phyloP scores from a whole-genome alignment of 37 sponge, comb jelly and placozoan species.

The Mnemiopsis leidyi region DNA sequence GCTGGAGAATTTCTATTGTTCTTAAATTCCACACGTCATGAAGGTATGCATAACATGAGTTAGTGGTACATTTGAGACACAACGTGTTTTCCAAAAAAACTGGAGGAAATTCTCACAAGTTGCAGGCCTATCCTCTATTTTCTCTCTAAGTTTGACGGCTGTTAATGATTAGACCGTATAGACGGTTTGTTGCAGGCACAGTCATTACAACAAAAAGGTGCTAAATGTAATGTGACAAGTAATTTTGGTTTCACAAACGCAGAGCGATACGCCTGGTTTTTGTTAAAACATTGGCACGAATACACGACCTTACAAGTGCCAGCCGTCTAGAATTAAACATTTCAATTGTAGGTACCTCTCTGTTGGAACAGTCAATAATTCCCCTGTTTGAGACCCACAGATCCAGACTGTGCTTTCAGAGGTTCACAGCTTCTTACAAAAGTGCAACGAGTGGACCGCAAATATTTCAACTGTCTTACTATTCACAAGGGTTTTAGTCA shows the following conservation, averaged over 20 bases:
- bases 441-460: neutral
- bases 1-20: neutral
- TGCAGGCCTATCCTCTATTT: no score
- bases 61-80: no score
- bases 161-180: neutral
- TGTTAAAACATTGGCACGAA: neutral
- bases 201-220: neutral
- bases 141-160: no score
- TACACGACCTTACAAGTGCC: neutral
- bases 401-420: neutral
- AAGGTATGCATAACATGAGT: no score
- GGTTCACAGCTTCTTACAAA: neutral
- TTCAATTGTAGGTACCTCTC: neutral
- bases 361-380: no score
- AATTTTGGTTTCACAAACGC: neutral
- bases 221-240: neutral
- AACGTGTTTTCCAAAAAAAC: no score
- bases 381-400: neutral
- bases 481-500: neutral
- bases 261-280: neutral
- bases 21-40: neutral
- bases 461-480: neutral
- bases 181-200: neutral
- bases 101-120: no score
- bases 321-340: neutral